Evolutionary conservation across 2,888 invertebrate genomes (phyloP).

Genomic region (Notodonta ziczac): DNA sequence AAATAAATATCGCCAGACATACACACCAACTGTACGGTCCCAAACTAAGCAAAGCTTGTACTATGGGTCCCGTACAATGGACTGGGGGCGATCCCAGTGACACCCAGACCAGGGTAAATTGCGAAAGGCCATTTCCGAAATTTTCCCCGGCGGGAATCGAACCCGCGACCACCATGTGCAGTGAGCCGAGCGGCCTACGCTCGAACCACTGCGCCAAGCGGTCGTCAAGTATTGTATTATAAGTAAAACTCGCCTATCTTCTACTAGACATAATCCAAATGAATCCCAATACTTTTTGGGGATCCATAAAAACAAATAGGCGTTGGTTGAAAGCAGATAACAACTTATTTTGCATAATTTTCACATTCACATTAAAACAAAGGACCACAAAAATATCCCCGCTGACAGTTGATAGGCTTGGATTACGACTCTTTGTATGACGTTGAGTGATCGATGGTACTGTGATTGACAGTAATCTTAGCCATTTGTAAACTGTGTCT

Average conservation of each 20-base stretch:
- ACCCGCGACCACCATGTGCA: too few relatives aligned
- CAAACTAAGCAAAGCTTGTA: too few relatives aligned
- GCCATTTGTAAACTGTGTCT: neutral
- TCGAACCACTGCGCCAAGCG: too few relatives aligned
- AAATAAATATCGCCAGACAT: too few relatives aligned
- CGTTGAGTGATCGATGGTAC: conserved; percentile 5
- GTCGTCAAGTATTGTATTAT: neutral
- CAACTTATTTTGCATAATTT: conserved; percentile 39
- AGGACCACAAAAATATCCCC: conserved; percentile 27
- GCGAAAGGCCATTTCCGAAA: too few relatives aligned
- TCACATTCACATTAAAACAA: conserved; percentile 36
- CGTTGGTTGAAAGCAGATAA: conserved; percentile 25
- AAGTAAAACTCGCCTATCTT: neutral
- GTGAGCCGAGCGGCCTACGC: too few relatives aligned
- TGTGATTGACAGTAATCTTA: neutral
- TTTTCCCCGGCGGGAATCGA: too few relatives aligned
- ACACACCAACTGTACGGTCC: too few relatives aligned
- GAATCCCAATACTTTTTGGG: conserved; percentile 8
- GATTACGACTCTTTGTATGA: conserved; percentile 8
- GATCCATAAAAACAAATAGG: conserved; percentile 10
- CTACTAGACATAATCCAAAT: neutral
- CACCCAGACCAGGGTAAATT: too few relatives aligned
- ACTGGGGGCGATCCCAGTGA: too few relatives aligned
- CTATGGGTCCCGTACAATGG: too few relatives aligned
- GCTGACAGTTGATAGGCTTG: conserved; percentile 27